Evolutionary conservation across 1,140 invertebrate genomes (phyloP), one percentile per base, ranked within the genome.

Genomic region (Rhyzopertha dominica): DNA sequence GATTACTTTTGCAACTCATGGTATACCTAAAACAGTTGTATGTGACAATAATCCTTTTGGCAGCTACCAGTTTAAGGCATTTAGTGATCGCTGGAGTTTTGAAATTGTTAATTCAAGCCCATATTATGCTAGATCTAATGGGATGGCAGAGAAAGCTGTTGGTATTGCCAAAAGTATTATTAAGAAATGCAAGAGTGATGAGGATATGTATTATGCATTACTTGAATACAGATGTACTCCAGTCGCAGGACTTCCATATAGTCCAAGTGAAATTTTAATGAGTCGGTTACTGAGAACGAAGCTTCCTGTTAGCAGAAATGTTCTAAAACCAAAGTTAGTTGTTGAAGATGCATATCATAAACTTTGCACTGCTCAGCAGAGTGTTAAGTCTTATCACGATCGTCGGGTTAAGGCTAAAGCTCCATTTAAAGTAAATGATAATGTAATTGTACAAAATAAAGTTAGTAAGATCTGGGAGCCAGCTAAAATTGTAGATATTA

Each of bases 341-440:
- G 5, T 35, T 18, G 20, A 35, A 10, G 32, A 35, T 14, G 32
- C 20, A 16, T 18, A 5, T 7, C 3, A 14, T 7, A 10, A 12
- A n/a, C 13, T 35, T 16, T 18, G 18, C 5, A 19, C n/a, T n/a
- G 10, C 14, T 12, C 17, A 14, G 17, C 10, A 35, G 14, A 35
- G 20, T n/a, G 20, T 35, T 19, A 35, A 35, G 18, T 14, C 32
- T 3, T 35, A 35, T 35, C 32, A 35, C 20, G 32, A 35, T 35
- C n/a, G 17, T 10, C 12, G 20, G n/a, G 32, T 19, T 4, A 35
- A 35, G n/a, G 4, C 20, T 35, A 35, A 35, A n/a, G 4, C 17
- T 4, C n/a, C n/a, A 8, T 35, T 35, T 35, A 35, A 35, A 18
- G 17, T 35, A 3, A 19, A 19, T 4, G 32, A 35, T 14, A 18